Evolutionary conservation across 2,113 vertebrate species (phyloP).

Genomic region (Anguilla rostrata): DNA sequence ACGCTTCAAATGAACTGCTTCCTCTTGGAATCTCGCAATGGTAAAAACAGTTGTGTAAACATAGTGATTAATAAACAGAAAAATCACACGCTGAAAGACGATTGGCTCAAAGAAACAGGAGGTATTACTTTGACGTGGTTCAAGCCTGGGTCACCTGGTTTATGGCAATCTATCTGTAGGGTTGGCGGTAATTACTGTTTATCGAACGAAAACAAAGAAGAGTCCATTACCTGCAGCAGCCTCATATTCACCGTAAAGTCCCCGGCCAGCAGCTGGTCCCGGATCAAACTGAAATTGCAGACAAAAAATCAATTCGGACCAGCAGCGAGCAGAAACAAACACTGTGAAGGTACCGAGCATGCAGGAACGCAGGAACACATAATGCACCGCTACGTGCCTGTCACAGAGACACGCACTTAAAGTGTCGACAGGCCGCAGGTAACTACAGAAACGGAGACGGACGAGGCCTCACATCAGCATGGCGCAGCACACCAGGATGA

Average conservation of each 20-base stretch:
- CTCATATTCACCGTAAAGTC: slow-evolving; percentile 97
- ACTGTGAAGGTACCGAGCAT: not conserved
- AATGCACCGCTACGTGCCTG: not conserved
- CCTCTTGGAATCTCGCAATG: too few species aligned
- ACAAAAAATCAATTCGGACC: not conserved
- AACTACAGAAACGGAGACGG: not conserved
- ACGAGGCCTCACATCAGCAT: slow-evolving; percentile 85
- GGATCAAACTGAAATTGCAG: slow-evolving; percentile 78
- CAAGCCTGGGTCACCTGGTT: not conserved
- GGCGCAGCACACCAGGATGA: slow-evolving; percentile 92
- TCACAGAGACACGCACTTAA: not conserved
- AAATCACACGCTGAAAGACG: too few species aligned
- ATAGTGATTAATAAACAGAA: too few species aligned
- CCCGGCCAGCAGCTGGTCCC: slow-evolving; percentile 85
- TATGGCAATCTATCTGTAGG: not conserved
- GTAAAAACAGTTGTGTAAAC: too few species aligned
- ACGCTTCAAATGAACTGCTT: too few species aligned
- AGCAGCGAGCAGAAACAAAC: not conserved
- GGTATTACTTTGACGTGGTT: too few species aligned
- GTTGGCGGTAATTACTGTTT: not conserved
- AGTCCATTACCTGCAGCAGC: slow-evolving; percentile 82
- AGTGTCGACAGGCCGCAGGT: not conserved
- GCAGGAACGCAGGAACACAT: not conserved
- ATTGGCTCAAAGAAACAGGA: too few species aligned
- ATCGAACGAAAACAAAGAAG: not conserved